A percentile compares a stretch with the other conserved stretches of the same genome.
Conservation (phyloP, 2,888 invertebrate species). For the Spodoptera picta region DNA sequence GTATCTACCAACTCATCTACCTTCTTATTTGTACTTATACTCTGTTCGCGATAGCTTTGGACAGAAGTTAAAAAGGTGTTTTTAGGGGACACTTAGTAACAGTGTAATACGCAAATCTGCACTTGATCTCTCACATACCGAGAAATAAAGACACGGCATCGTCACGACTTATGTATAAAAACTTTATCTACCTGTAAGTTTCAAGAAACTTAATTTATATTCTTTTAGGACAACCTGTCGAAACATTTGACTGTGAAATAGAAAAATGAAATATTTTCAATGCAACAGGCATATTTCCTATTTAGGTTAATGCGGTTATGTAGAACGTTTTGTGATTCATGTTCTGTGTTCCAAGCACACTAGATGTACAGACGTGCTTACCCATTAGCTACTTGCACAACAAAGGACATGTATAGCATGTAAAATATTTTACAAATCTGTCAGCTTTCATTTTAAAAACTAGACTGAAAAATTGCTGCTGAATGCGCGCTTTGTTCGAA, state of each 20-base stretch:
- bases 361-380: constrained; percentile 41
- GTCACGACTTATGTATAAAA: too few relatives aligned
- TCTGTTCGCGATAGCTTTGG: too few relatives aligned
- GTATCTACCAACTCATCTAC: too few relatives aligned
- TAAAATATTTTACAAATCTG: constrained; percentile 56
- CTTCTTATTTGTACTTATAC: too few relatives aligned
- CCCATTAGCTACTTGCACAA: constrained; percentile 56
- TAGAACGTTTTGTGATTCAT: constrained; percentile 33
- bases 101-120: too few relatives aligned
- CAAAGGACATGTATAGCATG: constrained; percentile 50
- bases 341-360: constrained; percentile 1
- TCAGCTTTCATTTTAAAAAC: constrained; percentile 67
- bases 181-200: too few relatives aligned
- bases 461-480: constrained; percentile 68
- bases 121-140: too few relatives aligned
- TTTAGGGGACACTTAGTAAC: too few relatives aligned
- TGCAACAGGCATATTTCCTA: constrained; percentile 20
- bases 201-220: too few relatives aligned
- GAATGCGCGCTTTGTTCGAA: constrained; percentile 62
- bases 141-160: too few relatives aligned
- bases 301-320: constrained; percentile 31
- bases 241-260: background rate
- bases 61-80: too few relatives aligned
- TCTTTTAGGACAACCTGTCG: background rate
- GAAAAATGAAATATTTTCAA: constrained; percentile 2